Percentiles rank a stretch among this genome's conserved stretches.
Evolutionary conservation across 2,797 vertebrate species (phyloP).

Genomic region (Gymnoscopelus microlampas): DNA sequence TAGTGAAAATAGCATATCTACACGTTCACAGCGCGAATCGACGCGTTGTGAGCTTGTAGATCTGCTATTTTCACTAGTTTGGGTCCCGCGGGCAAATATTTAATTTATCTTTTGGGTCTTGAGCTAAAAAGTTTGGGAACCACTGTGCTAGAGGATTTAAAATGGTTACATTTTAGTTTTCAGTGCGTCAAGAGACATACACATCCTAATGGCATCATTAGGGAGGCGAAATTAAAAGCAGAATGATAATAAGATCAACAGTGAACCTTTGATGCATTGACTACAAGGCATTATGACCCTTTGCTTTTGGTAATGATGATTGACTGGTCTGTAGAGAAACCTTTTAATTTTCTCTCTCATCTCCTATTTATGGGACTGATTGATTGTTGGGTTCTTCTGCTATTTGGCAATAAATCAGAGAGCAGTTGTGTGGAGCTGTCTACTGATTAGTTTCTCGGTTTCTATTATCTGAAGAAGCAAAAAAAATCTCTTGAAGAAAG

Average conservation of each 20-base stretch:
- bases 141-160: too few relatives aligned
- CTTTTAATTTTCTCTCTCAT: conserved; percentile 29
- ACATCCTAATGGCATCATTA: conserved; percentile 33
- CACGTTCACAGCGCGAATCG: too few relatives aligned
- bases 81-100: too few relatives aligned
- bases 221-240: conserved; percentile 45
- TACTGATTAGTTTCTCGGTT: conserved; percentile 27
- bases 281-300: conserved; percentile 51
- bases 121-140: too few relatives aligned
- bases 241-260: conserved; percentile 57
- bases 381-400: conserved; percentile 26
- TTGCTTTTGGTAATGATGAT: conserved; percentile 54
- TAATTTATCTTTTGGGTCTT: too few relatives aligned
- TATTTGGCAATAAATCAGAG: conserved; percentile 33
- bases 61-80: too few relatives aligned
- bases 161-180: conserved; percentile 9
- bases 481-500: conserved; percentile 2
- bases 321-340: conserved; percentile 21
- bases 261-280: conserved; percentile 64
- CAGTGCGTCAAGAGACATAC: conserved; percentile 38
- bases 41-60: too few relatives aligned
- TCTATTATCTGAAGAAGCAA: conserved; percentile 24
- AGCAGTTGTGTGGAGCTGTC: conserved; percentile 29
- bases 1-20: too few relatives aligned
- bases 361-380: conserved; percentile 30